Percentiles rank a stretch among this genome's conserved stretches.
phyloP scores from a whole-genome alignment of 2,797 vertebrate genomes.

The Melanotaenia maccullochi region DNA sequence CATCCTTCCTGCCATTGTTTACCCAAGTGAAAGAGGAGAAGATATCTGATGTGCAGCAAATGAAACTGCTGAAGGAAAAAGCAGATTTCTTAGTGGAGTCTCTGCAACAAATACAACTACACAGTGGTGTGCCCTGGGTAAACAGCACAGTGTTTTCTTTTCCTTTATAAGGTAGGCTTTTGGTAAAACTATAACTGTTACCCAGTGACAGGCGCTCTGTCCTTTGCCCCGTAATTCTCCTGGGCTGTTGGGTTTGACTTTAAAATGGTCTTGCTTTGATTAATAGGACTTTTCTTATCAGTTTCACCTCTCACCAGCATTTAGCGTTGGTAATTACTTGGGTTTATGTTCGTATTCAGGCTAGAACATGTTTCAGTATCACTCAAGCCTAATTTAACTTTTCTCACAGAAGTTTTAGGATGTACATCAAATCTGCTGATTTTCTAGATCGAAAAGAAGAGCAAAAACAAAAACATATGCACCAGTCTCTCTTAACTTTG shows the following conservation, averaged over 20 bases:
- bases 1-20: constrained; percentile 72
- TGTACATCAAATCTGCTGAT: constrained; percentile 51
- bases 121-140: constrained; percentile 53
- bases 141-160: constrained; percentile 62
- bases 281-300: constrained; percentile 28
- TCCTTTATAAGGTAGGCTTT: constrained; percentile 62
- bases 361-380: constrained; percentile 12
- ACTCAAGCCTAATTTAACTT: constrained; percentile 35
- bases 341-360: constrained; percentile 9
- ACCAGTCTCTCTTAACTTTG: constrained; percentile 11
- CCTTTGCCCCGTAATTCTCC: constrained; percentile 39
- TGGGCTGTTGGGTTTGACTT: constrained; percentile 49
- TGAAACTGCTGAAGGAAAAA: constrained; percentile 67
- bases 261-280: constrained; percentile 52
- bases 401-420: constrained; percentile 16
- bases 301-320: background rate
- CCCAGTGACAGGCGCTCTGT: constrained; percentile 53
- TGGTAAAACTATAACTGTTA: constrained; percentile 54
- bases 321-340: background rate
- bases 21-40: constrained; percentile 74
- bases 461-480: constrained; percentile 4
- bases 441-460: background rate
- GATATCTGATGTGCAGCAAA: constrained; percentile 78
- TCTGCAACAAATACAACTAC: constrained; percentile 60
- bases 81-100: constrained; percentile 56